Conservation (phyloP, 2,888 invertebrate genomes). For the Rhimphoctona megacephalus region DNA sequence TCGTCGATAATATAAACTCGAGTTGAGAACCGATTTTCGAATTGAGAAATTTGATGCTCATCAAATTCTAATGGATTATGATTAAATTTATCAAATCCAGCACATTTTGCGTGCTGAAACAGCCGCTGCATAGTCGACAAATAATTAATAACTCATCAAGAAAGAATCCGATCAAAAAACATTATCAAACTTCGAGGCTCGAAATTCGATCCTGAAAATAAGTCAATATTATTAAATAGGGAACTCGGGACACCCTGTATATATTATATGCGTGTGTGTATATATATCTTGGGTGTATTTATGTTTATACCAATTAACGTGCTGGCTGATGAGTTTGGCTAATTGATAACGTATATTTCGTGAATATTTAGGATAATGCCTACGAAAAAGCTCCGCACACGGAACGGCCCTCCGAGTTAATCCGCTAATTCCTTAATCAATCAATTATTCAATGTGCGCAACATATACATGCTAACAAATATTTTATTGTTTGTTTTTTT, state of each 20-base stretch:
- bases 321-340: constrained; percentile 13
- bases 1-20: not conserved
- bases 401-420: not conserved
- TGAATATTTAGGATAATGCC: constrained; percentile 11
- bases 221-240: not conserved
- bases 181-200: not conserved
- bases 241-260: constrained; percentile 5
- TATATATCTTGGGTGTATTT: constrained; percentile 28
- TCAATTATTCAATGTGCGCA: constrained; percentile 39
- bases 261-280: constrained; percentile 18
- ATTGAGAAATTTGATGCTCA: not conserved
- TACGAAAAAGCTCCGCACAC: not conserved
- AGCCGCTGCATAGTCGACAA: not conserved
- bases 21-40: not conserved
- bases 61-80: not conserved
- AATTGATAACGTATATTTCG: constrained; percentile 29
- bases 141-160: not conserved
- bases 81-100: not conserved
- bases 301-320: constrained; percentile 47
- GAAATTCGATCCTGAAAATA: not conserved
- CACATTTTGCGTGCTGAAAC: no score
- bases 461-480: constrained; percentile 15
- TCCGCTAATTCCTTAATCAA: constrained; percentile 29
- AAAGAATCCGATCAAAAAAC: not conserved
- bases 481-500: not conserved